phyloP scores from a whole-genome alignment of 2,113 vertebrate genomes.

The Apistogramma diplotaenia region DNA sequence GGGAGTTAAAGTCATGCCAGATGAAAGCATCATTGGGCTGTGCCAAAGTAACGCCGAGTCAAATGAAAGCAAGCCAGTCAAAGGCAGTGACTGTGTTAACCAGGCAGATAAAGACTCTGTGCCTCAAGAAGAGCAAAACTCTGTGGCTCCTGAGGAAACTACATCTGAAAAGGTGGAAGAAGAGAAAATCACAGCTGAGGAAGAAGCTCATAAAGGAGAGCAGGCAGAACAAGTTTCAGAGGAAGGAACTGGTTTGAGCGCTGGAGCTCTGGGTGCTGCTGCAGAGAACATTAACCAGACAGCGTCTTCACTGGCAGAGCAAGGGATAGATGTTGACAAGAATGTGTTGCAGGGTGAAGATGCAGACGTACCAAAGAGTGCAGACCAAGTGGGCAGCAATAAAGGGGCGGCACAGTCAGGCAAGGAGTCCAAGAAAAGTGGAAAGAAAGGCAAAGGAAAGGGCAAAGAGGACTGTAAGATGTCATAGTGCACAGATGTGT shows the following conservation, averaged over 20 bases:
- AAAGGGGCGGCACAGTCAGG: slow-evolving; percentile 49
- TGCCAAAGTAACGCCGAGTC: background rate
- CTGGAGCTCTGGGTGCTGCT: background rate
- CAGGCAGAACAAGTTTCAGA: background rate
- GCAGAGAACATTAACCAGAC: slow-evolving; percentile 5
- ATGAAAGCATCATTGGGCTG: background rate
- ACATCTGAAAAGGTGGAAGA: background rate
- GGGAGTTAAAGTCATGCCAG: background rate
- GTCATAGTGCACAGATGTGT: slow-evolving; percentile 66
- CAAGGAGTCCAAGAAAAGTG: slow-evolving; percentile 57
- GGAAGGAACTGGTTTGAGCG: background rate
- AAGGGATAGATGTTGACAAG: slow-evolving; percentile 18
- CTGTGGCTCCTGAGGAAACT: background rate
- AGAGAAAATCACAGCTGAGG: background rate
- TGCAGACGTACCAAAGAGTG: background rate
- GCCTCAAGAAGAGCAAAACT: background rate
- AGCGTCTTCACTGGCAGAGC: background rate
- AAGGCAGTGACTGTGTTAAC: background rate
- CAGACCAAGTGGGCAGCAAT: slow-evolving; percentile 5
- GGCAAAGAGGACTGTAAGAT: slow-evolving; percentile 88
- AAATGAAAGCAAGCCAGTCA: background rate
- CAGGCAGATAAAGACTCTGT: background rate
- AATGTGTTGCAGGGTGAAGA: background rate
- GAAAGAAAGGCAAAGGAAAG: slow-evolving; percentile 79
- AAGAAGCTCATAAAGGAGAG: background rate